Conservation (phyloP, 2,888 invertebrate genomes). For the Aporophyla nigra region DNA sequence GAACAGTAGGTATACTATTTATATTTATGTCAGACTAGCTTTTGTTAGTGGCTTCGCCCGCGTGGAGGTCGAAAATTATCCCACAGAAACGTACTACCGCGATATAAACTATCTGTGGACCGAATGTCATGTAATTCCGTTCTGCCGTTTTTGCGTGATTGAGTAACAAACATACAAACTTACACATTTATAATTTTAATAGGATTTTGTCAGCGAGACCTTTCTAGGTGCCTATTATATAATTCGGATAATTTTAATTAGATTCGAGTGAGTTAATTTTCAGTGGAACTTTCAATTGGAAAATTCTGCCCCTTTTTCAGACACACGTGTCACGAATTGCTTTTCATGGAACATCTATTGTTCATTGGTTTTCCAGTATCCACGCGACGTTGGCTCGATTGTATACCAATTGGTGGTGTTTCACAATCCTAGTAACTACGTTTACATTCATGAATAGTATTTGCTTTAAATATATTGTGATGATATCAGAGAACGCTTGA, state of each 20-base stretch:
- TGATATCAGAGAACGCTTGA: not conserved
- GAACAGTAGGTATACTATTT: too few species aligned
- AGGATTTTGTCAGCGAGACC: not conserved
- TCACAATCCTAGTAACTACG: not conserved
- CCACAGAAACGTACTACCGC: too few species aligned
- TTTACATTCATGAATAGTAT: slow-evolving; percentile 28
- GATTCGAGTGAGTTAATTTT: not conserved
- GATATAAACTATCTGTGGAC: too few species aligned
- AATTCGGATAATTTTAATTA: not conserved
- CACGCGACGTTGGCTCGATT: not conserved
- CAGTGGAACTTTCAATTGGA: not conserved
- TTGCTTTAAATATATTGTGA: not conserved
- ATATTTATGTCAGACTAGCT: too few species aligned
- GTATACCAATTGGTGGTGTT: slow-evolving; percentile 30
- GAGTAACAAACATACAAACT: too few species aligned
- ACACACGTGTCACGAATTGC: not conserved
- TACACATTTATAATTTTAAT: too few species aligned
- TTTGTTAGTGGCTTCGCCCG: too few species aligned
- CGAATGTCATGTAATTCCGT: too few species aligned
- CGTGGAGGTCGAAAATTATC: too few species aligned
- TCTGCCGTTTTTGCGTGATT: too few species aligned
- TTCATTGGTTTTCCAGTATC: slow-evolving; percentile 4
- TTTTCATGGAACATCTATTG: not conserved
- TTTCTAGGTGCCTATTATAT: not conserved
- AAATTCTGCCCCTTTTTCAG: not conserved